Conservation (phyloP, 2,113 vertebrate species). For the Gorilla gorilla region DNA sequence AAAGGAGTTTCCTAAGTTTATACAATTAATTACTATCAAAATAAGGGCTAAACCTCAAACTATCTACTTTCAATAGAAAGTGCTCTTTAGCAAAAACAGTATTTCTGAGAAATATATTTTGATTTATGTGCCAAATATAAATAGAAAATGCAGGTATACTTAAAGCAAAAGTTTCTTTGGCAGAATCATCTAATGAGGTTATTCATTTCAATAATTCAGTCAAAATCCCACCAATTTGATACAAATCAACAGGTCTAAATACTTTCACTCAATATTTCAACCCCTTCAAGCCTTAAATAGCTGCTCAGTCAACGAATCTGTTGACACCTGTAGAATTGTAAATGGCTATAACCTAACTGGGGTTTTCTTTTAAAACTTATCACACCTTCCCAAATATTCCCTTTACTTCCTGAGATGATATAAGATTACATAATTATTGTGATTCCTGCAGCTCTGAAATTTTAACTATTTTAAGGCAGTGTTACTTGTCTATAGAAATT, state of each 20-base stretch:
- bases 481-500: not conserved
- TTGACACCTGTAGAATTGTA: not conserved
- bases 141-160: not conserved
- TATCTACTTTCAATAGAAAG: not conserved
- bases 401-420: not conserved
- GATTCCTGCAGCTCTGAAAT: not conserved
- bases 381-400: not conserved
- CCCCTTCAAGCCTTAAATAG: not conserved
- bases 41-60: not conserved
- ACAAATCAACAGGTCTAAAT: not conserved
- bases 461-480: not conserved
- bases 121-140: not conserved
- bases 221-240: not conserved
- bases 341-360: not conserved
- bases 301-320: not conserved
- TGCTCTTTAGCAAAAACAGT: not conserved
- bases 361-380: not conserved
- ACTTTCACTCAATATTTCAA: not conserved
- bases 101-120: not conserved
- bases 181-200: not conserved
- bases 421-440: not conserved
- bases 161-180: not conserved
- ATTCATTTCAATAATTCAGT: not conserved
- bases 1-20: constrained; percentile 17
- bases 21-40: not conserved